Evolutionary conservation across 1,140 invertebrate species (phyloP).

Genomic region (Macrocentrus cingulum): DNA sequence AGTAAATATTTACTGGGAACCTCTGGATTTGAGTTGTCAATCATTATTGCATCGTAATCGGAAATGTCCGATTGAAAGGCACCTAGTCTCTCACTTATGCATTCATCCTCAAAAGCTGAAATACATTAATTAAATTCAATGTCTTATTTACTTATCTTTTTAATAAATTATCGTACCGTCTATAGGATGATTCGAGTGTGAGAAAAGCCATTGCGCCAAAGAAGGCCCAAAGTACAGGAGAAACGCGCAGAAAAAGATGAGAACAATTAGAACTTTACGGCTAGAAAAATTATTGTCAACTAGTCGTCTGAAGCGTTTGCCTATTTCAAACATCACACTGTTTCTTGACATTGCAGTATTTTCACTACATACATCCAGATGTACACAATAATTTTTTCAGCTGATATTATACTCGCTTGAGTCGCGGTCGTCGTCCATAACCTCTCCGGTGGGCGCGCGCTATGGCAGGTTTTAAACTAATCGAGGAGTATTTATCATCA

Average conservation of each 20-base stretch:
- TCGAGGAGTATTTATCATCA: constrained; percentile 38
- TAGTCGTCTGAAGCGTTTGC: constrained; percentile 63
- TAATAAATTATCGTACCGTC: no score
- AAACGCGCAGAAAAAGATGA: constrained; percentile 64
- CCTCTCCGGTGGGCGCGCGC: not conserved
- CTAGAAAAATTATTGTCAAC: constrained; percentile 67
- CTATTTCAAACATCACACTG: constrained; percentile 53
- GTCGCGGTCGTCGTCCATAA: not conserved
- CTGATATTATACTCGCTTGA: no score
- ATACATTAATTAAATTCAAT: not conserved
- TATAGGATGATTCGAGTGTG: constrained; percentile 48
- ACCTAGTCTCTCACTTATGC: constrained; percentile 66
- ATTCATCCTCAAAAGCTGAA: constrained; percentile 64
- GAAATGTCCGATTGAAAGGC: constrained; percentile 63
- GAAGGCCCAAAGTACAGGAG: constrained; percentile 68
- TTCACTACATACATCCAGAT: not conserved
- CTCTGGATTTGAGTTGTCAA: constrained; percentile 58
- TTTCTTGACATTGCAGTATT: constrained; percentile 26
- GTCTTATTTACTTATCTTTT: no score
- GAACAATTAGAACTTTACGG: constrained; percentile 66
- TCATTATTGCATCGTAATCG: constrained; percentile 71
- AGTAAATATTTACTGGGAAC: constrained; percentile 64
- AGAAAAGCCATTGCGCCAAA: constrained; percentile 65
- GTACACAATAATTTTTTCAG: no score
- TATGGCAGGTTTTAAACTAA: constrained; percentile 45